Base-by-base conservation (phyloP, 2,888 invertebrate species). In the Diachrysia chrysitis region DNA sequence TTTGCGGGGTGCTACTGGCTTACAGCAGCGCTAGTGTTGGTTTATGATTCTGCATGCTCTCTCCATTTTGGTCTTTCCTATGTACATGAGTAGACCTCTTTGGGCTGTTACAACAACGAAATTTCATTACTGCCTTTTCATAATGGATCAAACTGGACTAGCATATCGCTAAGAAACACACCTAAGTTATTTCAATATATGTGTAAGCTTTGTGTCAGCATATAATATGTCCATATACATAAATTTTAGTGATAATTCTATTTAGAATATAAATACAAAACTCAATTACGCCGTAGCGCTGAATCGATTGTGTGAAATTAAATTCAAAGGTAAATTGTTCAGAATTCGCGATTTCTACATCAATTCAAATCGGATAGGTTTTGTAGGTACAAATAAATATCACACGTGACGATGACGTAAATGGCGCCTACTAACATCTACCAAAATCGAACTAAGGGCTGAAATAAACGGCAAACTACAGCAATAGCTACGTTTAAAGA, bases 221-320 rank as follows among this genome's bases (percentile, higher is more conserved):
- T 25, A 5, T 25, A 25, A 5, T 25, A 25, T 25, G 25, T 25
- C 25, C 16, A 42, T 42, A n/a, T 5, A 42, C n/a, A 42, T n/a
- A 3, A n/a, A n/a, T n/a, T 5, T n/a, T n/a, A 16, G n/a, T n/a
- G 42, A 42, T 42, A 5, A 42, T 42, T n/a, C n/a, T 42, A 42
- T 42, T 42, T n/a, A 42, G 42, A 42, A 42, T 42, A 42, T n/a
- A 42, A 42, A 42, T 42, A 42, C 42, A 42, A 14, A 42, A 42
- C n/a, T 42, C 42, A 6, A 42, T 42, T n/a, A 42, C n/a, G 42
- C n/a, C n/a, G 42, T 16, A 42, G n/a, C 42, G 42, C 42, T 42
- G n/a, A 42, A 42, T 42, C n/a, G 42, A 42, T 42, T 42, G 42
- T 42, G 5, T n/a, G 42, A 42, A 42, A 42, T 42, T 42, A 42